Base-by-base conservation (phyloP, 2,888 invertebrate genomes). In the Allygus modestus region DNA sequence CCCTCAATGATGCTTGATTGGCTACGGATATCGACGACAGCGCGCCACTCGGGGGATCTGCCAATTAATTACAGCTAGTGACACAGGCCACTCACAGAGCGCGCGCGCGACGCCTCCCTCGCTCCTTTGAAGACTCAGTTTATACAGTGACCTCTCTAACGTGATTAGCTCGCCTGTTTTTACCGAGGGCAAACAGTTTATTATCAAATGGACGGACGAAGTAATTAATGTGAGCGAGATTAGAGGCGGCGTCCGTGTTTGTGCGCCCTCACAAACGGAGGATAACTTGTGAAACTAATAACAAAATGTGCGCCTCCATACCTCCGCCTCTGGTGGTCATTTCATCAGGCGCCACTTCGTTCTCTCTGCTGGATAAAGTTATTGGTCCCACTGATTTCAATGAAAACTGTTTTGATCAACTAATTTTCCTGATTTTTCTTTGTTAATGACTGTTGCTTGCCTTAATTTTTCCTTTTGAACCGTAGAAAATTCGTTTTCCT, bases 121-220 rank as follows among this genome's bases (percentile, higher is more conserved):
- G 54, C 46, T 83, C 43, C 75, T 83, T 84, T 84, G 84, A 84
- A 79, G 65, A 58, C 82, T 71, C 82, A 73, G 75, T 77, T 73
- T 77, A 84, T 58, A 82, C 84, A 84, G 43, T 73, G 82, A 75
- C 84, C 82, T 73, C 77, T 54, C 82, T 82, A 84, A 84, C 77
- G 54, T 84, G 75, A 84, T 84, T 84, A 84, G 51, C 82, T 61
- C 73, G 51, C 65, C 77, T 82, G 69, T 84, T 84, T 84, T 82
- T 84, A 84, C 82, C 54, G n/a, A 33, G 77, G 12, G 82, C 82
- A 84, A 84, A 84, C 84, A 84, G 82, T 84, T 84, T 84, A 84
- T 82, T 84, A 84, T 82, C 75, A 84, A 84, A 84, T 75, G 61
- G 58, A 37, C 75, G 75, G 51, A 23, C 65, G 37, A 46, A 77